Evolutionary conservation across 2,888 invertebrate genomes (phyloP).

Genomic region (Parelbella ahira): DNA sequence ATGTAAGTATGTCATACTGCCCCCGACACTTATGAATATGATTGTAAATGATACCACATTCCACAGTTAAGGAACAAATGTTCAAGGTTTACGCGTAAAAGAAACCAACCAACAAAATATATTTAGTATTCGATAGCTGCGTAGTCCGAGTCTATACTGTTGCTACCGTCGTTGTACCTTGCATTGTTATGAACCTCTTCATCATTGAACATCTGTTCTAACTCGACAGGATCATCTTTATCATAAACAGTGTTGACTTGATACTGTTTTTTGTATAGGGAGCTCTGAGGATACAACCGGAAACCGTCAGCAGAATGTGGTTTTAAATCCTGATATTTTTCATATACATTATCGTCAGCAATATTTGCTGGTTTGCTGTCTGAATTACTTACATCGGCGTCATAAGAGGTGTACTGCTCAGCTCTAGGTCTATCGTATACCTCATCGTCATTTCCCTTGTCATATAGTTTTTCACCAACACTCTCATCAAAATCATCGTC

Average conservation of each 20-base stretch:
- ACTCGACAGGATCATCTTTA: constrained; percentile 40
- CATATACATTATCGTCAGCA: constrained; percentile 31
- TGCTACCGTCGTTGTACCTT: constrained; percentile 50
- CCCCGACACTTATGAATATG: too few species aligned
- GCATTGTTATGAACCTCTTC: constrained; percentile 42
- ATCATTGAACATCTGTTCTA: constrained; percentile 46
- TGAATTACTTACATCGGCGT: constrained; percentile 28
- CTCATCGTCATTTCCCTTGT: neutral
- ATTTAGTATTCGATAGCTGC: constrained; percentile 51
- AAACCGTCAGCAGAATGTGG: constrained; percentile 44
- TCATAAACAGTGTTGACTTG: constrained; percentile 37
- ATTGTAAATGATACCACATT: too few species aligned
- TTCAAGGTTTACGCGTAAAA: too few species aligned
- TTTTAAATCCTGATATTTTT: constrained; percentile 43
- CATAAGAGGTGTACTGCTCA: constrained; percentile 24
- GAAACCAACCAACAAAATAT: neutral
- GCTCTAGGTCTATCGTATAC: constrained; percentile 8
- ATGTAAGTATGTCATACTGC: too few species aligned
- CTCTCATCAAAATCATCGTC: constrained; percentile 34
- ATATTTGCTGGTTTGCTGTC: constrained; percentile 21
- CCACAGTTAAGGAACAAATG: too few species aligned
- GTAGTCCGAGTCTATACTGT: constrained; percentile 51
- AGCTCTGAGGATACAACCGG: constrained; percentile 44
- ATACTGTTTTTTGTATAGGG: constrained; percentile 39
- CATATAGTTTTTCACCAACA: too few species aligned